Conservation (phyloP, 2,113 vertebrate species). For the Sterrhoptilus dennistouni region DNA sequence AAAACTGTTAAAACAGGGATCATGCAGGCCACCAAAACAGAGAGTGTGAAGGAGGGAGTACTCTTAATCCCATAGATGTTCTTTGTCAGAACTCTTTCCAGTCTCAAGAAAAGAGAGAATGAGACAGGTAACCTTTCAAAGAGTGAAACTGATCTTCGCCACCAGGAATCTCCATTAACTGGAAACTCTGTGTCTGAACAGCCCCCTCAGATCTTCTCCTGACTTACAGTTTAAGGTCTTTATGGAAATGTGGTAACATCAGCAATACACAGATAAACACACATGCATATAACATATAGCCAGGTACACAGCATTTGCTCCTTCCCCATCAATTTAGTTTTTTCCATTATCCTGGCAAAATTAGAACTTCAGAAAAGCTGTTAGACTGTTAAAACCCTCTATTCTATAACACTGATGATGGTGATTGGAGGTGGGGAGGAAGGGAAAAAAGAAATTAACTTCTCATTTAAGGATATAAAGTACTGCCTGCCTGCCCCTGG, state of each 20-base stretch:
- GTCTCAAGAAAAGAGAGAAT: not conserved
- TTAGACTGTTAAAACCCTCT: not conserved
- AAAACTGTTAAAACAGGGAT: not conserved
- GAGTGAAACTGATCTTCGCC: not conserved
- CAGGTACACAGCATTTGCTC: not conserved
- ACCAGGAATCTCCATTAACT: not conserved
- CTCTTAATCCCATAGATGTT: not conserved
- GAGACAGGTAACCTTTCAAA: not conserved
- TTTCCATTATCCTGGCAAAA: not conserved
- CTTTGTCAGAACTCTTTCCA: not conserved
- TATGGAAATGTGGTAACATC: not conserved
- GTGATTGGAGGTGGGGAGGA: not conserved
- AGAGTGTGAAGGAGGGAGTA: not conserved
- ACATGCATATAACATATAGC: not conserved
- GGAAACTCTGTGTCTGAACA: not conserved
- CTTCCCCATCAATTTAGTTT: not conserved
- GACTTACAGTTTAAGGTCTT: not conserved
- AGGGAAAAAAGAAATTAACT: constrained; percentile 16
- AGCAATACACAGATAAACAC: not conserved
- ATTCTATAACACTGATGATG: not conserved
- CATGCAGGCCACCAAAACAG: not conserved
- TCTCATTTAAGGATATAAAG: constrained; percentile 37
- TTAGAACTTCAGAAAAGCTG: not conserved
- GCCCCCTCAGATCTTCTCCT: not conserved
- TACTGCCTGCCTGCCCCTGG: not conserved